Conservation (phyloP, 2,888 invertebrate genomes). For the Schrankia costaestrigalis region DNA sequence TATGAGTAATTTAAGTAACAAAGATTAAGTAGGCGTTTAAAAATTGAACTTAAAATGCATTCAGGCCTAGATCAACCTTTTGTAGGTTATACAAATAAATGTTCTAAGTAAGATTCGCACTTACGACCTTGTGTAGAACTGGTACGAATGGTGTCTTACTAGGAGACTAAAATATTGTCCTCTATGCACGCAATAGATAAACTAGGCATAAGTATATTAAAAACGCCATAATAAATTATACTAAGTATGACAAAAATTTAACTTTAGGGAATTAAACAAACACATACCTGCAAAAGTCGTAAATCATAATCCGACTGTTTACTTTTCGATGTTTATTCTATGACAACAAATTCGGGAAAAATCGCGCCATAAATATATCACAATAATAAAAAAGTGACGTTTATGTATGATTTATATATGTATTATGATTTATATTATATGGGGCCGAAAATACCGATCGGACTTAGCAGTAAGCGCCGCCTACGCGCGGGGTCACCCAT, state of each 20-base stretch:
- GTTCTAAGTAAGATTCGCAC: too few species aligned
- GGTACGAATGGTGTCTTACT: too few species aligned
- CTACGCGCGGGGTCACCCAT: conserved; percentile 66
- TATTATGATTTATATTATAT: conserved; percentile 64
- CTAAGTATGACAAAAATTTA: neutral
- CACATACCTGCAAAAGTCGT: conserved; percentile 17
- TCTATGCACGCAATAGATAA: too few species aligned
- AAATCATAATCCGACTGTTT: conserved; percentile 24
- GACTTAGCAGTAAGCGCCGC: conserved; percentile 71
- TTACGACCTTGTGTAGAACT: too few species aligned
- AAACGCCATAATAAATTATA: neutral
- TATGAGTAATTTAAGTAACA: too few species aligned
- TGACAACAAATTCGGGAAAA: conserved; percentile 41
- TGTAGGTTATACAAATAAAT: too few species aligned
- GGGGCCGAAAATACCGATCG: conserved; percentile 75
- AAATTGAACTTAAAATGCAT: too few species aligned
- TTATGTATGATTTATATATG: conserved; percentile 56
- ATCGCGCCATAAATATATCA: conserved; percentile 49
- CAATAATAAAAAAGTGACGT: conserved; percentile 60
- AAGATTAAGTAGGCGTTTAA: too few species aligned
- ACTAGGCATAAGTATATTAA: too few species aligned
- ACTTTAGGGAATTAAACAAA: conserved; percentile 6
- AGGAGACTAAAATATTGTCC: too few species aligned
- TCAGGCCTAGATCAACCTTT: too few species aligned
- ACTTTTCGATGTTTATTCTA: conserved; percentile 22